These are phyloP conservation scores for Mayetiola destructor DNA, from an alignment of 2,888 invertebrate genomes.

Conservation along the genomic window DNA sequence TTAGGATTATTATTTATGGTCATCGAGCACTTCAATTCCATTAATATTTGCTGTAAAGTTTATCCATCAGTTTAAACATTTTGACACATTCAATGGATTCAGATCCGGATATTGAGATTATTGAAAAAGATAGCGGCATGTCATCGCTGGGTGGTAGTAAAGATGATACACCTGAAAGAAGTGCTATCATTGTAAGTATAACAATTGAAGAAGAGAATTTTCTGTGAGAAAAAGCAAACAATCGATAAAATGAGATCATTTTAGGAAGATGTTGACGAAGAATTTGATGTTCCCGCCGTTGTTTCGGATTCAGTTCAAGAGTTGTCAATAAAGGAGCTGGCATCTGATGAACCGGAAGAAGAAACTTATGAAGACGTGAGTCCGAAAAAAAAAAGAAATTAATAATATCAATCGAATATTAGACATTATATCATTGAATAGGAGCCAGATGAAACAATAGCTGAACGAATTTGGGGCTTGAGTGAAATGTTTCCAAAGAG, in stretches of 20 bases:
- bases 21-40: too few species aligned
- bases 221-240: too few species aligned
- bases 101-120: slow-evolving; percentile 41
- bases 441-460: slow-evolving; percentile 75
- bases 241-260: too few species aligned
- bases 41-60: too few species aligned
- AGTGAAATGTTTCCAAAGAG: slow-evolving; percentile 93
- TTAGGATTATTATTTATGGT: too few species aligned
- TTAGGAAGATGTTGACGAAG: slow-evolving; percentile 4
- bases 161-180: slow-evolving; percentile 52
- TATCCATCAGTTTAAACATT: too few species aligned
- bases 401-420: background rate
- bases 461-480: slow-evolving; percentile 78
- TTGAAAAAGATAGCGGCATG: slow-evolving; percentile 53
- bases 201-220: too few species aligned
- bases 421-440: too few species aligned
- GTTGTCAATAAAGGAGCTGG: too few species aligned
- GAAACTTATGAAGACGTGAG: slow-evolving; percentile 49
- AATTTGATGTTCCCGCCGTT: background rate
- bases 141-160: slow-evolving; percentile 46
- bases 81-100: slow-evolving; percentile 35
- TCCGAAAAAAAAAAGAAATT: slow-evolving; percentile 11
- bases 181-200: slow-evolving; percentile 27
- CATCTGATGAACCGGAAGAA: too few species aligned
- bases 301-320: too few species aligned